Evolutionary conservation across 2,888 invertebrate genomes (phyloP), one percentile per base, ranked within the genome.

Genomic region (Acrocera orbiculus): DNA sequence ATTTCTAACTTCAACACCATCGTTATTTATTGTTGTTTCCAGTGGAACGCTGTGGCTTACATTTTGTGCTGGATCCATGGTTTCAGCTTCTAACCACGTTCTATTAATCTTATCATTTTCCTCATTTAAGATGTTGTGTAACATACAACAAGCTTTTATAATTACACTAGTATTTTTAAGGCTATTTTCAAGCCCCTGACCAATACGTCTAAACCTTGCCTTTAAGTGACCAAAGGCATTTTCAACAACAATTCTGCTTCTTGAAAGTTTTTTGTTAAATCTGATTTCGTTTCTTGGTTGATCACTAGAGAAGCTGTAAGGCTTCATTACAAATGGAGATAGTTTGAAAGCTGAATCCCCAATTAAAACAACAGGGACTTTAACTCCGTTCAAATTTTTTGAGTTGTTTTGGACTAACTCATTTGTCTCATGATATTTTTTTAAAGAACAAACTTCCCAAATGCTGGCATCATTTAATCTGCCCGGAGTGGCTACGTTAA

Each of bases 91-190:
- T n/a, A n/a, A n/a, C n/a, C n/a, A n/a, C n/a, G n/a, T n/a, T n/a
- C n/a, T n/a, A n/a, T n/a, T n/a, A n/a, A 20, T 20, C 20, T 3
- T 16, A 16, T 28, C 28, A 28, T 28, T 28, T 4, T 4, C 5
- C 10, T 28, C 16, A 16, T 28, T 28, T 10, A 16, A 28, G 4
- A 28, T 16, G 17, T 28, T 28, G 11, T 28, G 28, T 8, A 28
- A 15, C 9, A 16, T 28, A 28, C 28, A 28, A n/a, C 28, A 28
- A n/a, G 28, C 16, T n/a, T n/a, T n/a, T n/a, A n/a, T n/a, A n/a
- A n/a, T n/a, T n/a, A n/a, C n/a, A n/a, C n/a, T n/a, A n/a, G n/a
- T n/a, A n/a, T n/a, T n/a, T n/a, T n/a, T n/a, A n/a, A n/a, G n/a
- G n/a, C n/a, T n/a, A n/a, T n/a, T 17, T 16, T 15, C 16, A 10